Evolutionary conservation across 2,797 vertebrate genomes (phyloP).

Genomic region (Spheniscus humboldti): DNA sequence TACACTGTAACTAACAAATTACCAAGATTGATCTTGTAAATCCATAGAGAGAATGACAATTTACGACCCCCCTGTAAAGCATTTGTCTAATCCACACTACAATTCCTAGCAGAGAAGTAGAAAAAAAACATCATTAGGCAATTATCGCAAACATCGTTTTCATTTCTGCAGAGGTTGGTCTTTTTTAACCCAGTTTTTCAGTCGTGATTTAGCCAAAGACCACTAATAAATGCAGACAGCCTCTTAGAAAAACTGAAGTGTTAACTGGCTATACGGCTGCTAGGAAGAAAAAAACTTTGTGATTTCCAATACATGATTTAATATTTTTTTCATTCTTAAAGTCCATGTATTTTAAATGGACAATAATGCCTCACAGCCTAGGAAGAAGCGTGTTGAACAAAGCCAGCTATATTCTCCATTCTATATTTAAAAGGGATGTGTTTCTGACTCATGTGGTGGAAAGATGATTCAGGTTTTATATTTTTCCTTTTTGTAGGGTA

Average conservation of each 20-base stretch:
- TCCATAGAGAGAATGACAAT: constrained; percentile 65
- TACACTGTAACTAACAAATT: constrained; percentile 72
- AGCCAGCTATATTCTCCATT: not conserved
- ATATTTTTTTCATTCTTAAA: not conserved
- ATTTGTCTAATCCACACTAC: constrained; percentile 60
- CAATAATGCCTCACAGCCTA: not conserved
- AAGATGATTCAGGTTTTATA: constrained; percentile 11
- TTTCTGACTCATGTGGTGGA: not conserved
- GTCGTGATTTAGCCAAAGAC: constrained; percentile 2
- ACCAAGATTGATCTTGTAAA: constrained; percentile 68
- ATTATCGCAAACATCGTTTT: constrained; percentile 11
- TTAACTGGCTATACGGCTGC: constrained; percentile 2
- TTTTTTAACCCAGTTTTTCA: constrained; percentile 41
- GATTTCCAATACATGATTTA: not conserved
- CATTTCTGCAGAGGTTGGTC: constrained; percentile 1
- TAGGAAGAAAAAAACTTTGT: not conserved
- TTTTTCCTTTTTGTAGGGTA: not conserved
- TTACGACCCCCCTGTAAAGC: constrained; percentile 52
- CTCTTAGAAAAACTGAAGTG: not conserved
- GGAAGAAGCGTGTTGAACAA: not conserved
- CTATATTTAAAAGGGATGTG: not conserved
- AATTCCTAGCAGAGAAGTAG: constrained; percentile 33
- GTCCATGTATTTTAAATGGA: not conserved
- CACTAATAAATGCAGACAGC: constrained; percentile 13
- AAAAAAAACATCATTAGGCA: constrained; percentile 46